Base-by-base conservation (phyloP, 2,888 invertebrate genomes). In the Nomada fucata region DNA sequence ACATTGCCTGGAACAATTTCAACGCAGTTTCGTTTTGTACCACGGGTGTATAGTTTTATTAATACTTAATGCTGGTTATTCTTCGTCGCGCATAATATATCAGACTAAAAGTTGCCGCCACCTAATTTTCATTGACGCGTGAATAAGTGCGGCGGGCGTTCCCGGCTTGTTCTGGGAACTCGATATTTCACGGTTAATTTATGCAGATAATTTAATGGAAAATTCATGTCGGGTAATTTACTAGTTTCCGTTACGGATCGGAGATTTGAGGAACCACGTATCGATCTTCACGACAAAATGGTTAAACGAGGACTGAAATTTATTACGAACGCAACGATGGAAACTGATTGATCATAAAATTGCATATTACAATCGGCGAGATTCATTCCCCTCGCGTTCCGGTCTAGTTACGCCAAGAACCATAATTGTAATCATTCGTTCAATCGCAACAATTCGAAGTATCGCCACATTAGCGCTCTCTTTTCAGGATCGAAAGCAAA, bases 141-240 rank as follows among this genome's bases (percentile, higher is more conserved):
- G 23, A 26, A 67, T 59, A 60, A 50, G 36, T 52, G 47, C 13
- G 36, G 18, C 5, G 29, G 20, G 26, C 11, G 26, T 50, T 52
- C 50, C 15, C 57, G 23, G 20, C 50, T 69, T 42, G 59, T 52
- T 74, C 26, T 9, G 11, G 50, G 20, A 47, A 15, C 36, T 64
- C 36, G 47, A 47, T 61, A 57, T 65, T 61, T 73, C 73, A 50
- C 50, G 36, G 47, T 71, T 76, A 76, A 68, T 80, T 76, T 76
- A 76, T 72, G 76, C 36, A n/a, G 55, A 67, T 72, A 72, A 72
- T 76, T 80, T 76, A 76, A 76, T 80, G 76, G 72, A 76, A 68
- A 72, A 76, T 80, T 76, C 70, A 52, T 71, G 79, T 67, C 70
- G 60, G 20, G 53, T 71, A 60, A 79, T 79, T 70, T 70, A 76